Conservation (phyloP, 2,797 vertebrate genomes). For the Coregonus suidteri region DNA sequence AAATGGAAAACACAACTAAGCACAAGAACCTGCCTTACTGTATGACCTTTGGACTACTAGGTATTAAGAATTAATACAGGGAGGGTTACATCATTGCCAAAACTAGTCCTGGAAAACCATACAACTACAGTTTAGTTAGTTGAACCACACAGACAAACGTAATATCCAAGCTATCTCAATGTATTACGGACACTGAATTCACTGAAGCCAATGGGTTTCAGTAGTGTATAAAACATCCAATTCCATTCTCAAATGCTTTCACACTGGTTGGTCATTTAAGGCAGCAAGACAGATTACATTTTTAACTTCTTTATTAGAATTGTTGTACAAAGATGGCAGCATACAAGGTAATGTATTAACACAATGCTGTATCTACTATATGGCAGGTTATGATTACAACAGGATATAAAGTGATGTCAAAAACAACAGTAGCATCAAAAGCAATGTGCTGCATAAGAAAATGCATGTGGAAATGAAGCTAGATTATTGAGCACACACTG, state of each 20-base stretch:
- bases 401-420: slow-evolving; percentile 7
- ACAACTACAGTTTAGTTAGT: neutral
- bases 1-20: slow-evolving; percentile 54
- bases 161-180: neutral
- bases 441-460: neutral
- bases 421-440: neutral
- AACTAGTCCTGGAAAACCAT: neutral
- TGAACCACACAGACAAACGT: neutral
- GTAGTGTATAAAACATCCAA: neutral
- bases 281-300: slow-evolving; percentile 9
- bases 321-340: slow-evolving; percentile 14
- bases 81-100: too few relatives aligned
- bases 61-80: neutral
- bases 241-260: neutral
- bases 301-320: slow-evolving; percentile 51
- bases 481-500: neutral
- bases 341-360: slow-evolving; percentile 10
- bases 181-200: neutral
- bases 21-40: neutral
- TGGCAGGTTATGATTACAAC: neutral
- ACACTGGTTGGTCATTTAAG: neutral
- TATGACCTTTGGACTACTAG: neutral
- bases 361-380: slow-evolving; percentile 4
- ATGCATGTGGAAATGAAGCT: neutral
- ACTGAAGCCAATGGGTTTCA: neutral